A percentile compares a stretch with the other conserved stretches of the same genome.
These are phyloP conservation scores for Rutilus rutilus DNA, from an alignment of 2,113 vertebrate genomes.

Conservation along the genomic window DNA sequence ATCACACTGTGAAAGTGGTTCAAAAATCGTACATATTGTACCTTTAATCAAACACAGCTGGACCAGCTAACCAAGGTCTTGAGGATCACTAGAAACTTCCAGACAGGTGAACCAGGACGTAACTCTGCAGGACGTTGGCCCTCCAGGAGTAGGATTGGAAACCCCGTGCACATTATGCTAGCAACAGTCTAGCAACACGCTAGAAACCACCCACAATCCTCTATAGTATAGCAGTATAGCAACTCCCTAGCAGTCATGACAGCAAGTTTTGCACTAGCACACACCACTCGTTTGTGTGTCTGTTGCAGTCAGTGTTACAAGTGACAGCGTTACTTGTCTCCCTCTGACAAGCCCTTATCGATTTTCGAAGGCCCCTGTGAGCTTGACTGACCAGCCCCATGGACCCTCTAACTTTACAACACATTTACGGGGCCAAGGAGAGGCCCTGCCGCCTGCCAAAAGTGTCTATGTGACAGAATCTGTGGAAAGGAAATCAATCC, in stretches of 20 bases:
- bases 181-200: not conserved
- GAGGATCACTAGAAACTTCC: no score
- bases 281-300: not conserved
- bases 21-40: no score
- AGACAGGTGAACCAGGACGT: no score
- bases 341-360: slow-evolving; percentile 88
- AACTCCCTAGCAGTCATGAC: no score
- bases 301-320: slow-evolving; percentile 28
- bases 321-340: slow-evolving; percentile 60
- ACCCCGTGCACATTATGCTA: not conserved
- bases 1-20: no score
- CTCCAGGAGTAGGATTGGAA: no score
- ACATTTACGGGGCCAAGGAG: slow-evolving; percentile 74
- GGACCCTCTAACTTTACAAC: slow-evolving; percentile 26
- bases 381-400: slow-evolving; percentile 3
- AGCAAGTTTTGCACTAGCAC: not conserved
- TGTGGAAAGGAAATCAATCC: slow-evolving; percentile 91
- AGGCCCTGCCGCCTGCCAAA: slow-evolving; percentile 77
- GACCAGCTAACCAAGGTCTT: no score
- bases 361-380: slow-evolving; percentile 74
- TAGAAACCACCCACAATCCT: not conserved
- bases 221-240: not conserved
- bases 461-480: slow-evolving; percentile 85
- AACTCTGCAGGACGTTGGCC: no score
- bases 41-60: no score